Base-by-base conservation (phyloP, 2,797 vertebrate genomes). In the Xenops minutus region DNA sequence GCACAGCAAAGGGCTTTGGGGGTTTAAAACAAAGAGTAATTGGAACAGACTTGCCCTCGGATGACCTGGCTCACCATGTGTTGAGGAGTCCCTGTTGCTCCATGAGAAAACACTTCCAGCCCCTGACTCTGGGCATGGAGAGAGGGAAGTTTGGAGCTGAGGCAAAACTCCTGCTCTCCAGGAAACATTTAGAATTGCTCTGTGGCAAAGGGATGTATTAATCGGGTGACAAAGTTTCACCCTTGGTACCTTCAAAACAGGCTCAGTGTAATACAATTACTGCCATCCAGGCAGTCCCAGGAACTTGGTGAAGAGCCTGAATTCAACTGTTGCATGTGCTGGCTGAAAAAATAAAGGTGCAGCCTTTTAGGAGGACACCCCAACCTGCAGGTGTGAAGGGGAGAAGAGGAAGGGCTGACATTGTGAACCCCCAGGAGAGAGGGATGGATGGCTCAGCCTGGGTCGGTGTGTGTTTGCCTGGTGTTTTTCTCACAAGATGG, bases 11-110 rank as follows among this genome's bases (percentile, higher is more conserved):
- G 85, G 94, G 92, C 95, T 96, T 92, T 92, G 95, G 85, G 91
- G 82, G 61, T 92, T 93, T 95, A 89, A 74, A 89, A 78, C 19
- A 75, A 89, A 89, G 75, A 69, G 87, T 95, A 93, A 96, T 97
- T 94, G 95, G 14, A 96, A 7, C 30, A 81, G 94, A 93, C 93
- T 93, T 92, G 82, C 78, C 92, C 95, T 92, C 0, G 3, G 61
- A 19, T 68, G 85, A 95, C 95, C 91, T 1, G 5, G 72, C 87
- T 80, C 26, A 7, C 85, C 56, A 18, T 88, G 93, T 77, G 78
- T n/a, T 93, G 36, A 14, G 71, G 71, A 67, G 83, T 54, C 80
- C 66, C 63, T 23, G 43, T n/a, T 76, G 85, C 80, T 87, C 67
- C 67, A 2, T 39, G 71, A 68, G 88, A 24, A 91, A 91, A 68